Evolutionary conservation across 2,113 vertebrate genomes (phyloP).

Genomic region (Lophochroa leadbeateri): DNA sequence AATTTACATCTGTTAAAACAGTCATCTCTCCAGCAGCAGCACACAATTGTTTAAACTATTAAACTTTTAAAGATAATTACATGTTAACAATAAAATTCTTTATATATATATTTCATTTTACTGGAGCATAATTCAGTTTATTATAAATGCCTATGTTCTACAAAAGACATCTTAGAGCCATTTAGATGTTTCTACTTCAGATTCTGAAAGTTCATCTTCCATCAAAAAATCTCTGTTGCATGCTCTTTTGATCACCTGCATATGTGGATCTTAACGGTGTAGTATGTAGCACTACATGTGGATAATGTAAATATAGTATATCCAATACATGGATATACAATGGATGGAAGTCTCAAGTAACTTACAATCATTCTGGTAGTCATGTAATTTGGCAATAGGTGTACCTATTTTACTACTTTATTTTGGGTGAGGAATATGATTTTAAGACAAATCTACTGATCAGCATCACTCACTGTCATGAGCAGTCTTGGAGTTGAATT

Average conservation of each 20-base stretch:
- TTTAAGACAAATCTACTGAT: background rate
- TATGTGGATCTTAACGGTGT: constrained; percentile 13
- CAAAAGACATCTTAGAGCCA: background rate
- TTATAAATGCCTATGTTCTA: background rate
- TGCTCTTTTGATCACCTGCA: constrained; percentile 9
- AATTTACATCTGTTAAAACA: background rate
- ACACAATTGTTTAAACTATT: background rate
- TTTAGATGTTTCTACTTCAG: background rate
- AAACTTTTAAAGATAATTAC: background rate
- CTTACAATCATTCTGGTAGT: background rate
- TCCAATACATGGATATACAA: no score
- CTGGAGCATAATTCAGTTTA: background rate
- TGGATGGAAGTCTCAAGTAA: background rate
- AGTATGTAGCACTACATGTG: background rate
- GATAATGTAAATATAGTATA: no score
- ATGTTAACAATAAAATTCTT: background rate
- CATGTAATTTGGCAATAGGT: background rate
- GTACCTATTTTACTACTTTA: background rate
- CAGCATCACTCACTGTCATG: background rate
- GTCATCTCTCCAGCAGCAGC: background rate
- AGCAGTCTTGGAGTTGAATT: background rate
- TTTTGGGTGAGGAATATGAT: background rate
- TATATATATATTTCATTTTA: background rate
- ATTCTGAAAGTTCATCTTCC: background rate
- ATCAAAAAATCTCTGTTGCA: background rate